These are phyloP conservation scores for Poeciliopsis prolifica DNA, from an alignment of 2,113 vertebrate genomes.

Conservation along the genomic window DNA sequence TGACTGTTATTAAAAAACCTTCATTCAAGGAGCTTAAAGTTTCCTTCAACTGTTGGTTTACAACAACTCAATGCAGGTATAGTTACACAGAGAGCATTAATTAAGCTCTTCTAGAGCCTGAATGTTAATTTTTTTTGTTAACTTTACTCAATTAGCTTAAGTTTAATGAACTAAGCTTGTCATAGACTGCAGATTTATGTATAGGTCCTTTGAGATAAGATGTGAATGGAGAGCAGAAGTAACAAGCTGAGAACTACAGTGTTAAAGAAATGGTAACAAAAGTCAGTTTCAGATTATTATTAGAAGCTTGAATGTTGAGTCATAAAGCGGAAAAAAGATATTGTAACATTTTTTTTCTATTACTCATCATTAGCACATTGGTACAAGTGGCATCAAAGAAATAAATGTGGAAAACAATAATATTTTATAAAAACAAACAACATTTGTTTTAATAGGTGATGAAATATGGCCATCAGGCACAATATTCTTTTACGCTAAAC, in stretches of 20 bases:
- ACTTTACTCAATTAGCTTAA: neutral
- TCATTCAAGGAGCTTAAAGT: neutral
- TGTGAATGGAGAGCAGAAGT: conserved; percentile 25
- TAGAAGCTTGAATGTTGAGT: no score
- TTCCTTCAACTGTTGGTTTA: neutral
- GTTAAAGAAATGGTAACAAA: no score
- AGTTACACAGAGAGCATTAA: neutral
- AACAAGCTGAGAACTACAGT: no score
- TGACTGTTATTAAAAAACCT: neutral
- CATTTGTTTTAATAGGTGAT: neutral
- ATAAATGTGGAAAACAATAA: neutral
- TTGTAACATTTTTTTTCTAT: neutral
- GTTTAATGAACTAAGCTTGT: neutral
- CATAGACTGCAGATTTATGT: conserved; percentile 1
- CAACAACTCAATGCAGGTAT: neutral
- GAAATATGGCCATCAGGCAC: neutral
- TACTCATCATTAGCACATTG: neutral
- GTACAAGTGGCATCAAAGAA: neutral
- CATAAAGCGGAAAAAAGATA: no score
- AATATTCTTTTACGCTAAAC: neutral
- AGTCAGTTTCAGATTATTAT: no score
- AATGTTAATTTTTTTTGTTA: accelerated
- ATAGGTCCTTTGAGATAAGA: conserved; percentile 17
- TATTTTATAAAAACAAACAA: neutral
- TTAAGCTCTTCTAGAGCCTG: neutral